Evolutionary conservation across 1,140 invertebrate genomes (phyloP), one percentile per base, ranked within the genome.

Genomic region (Platyscapa corneri): DNA sequence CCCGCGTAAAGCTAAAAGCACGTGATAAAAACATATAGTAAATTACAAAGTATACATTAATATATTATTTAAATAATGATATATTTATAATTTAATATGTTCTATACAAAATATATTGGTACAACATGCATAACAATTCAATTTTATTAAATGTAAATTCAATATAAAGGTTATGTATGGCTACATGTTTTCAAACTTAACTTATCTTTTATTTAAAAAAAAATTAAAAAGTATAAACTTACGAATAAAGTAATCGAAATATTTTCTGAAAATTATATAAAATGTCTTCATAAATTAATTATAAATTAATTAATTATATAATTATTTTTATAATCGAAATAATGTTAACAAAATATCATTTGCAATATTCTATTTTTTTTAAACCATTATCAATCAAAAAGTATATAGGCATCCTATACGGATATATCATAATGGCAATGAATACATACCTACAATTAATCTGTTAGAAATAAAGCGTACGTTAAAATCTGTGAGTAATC

Each of bases 391-490:
- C 77, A 56, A 46, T 14, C 32, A 85, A 67, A 53, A 53, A 34
- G 77, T 90, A 81, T 60, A 72, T 30, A 75, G 16, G 27, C 46
- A 46, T 75, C 27, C 18, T 53, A 8, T 14, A 12, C 30, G 46
- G 18, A 82, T 84, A 37, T 75, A 46, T 37, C 87, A 89, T 86
- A 87, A 91, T 27, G 64, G 84, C 16, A 42, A 60, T 34, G 76
- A 88, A 0, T 37, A 67, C 39, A 1, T 87, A 27, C 3, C 83
- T 16, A 56, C 72, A 20, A 85, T 94, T 32, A 91, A 93, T 18
- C 65, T 92, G 0, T 65, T 88, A 49, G 89, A 92, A 84, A 94
- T 95, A n/a, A 94, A 94, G 88, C 89, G 88, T 84, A 86, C 87
- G 77, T 88, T 95, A 30, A 94, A 92, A 79, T 88, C 89, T 60